Conservation (phyloP, 1,140 invertebrate genomes). For the Cotesia glomerata region DNA sequence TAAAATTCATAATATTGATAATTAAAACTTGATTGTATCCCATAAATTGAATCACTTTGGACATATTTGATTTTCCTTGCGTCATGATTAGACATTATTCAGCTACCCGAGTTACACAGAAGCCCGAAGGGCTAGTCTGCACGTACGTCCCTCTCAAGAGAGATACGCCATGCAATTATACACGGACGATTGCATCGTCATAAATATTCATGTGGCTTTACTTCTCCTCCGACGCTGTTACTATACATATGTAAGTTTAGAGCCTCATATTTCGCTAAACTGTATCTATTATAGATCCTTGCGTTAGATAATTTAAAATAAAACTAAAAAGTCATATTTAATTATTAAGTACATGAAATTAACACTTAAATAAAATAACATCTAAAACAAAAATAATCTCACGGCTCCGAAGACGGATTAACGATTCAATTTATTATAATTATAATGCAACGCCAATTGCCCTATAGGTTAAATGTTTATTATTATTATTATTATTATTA, state of each 20-base stretch:
- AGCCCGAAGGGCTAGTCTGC: constrained; percentile 5
- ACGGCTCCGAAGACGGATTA: background rate
- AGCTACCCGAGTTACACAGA: constrained; percentile 14
- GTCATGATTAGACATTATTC: constrained; percentile 23
- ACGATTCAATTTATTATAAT: constrained; percentile 16
- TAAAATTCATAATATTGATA: too few species aligned
- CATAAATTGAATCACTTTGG: constrained; percentile 11
- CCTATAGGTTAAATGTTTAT: background rate
- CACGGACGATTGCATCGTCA: constrained; percentile 14
- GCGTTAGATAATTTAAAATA: too few species aligned
- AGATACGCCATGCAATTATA: constrained; percentile 18
- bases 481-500: background rate
- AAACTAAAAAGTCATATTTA: background rate
- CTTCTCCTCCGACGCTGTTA: background rate
- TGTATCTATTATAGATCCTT: background rate
- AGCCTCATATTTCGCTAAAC: background rate
- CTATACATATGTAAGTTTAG: background rate
- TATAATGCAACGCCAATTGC: constrained; percentile 2
- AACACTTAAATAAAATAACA: background rate
- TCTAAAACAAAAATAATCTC: background rate
- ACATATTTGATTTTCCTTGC: constrained; percentile 17
- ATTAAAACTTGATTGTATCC: background rate
- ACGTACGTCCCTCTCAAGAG: constrained; percentile 3
- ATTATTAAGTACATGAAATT: background rate
- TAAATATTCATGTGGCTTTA: constrained; percentile 14